Conservation (phyloP, 2,797 vertebrate species). For the Phalloptychus januarius region DNA sequence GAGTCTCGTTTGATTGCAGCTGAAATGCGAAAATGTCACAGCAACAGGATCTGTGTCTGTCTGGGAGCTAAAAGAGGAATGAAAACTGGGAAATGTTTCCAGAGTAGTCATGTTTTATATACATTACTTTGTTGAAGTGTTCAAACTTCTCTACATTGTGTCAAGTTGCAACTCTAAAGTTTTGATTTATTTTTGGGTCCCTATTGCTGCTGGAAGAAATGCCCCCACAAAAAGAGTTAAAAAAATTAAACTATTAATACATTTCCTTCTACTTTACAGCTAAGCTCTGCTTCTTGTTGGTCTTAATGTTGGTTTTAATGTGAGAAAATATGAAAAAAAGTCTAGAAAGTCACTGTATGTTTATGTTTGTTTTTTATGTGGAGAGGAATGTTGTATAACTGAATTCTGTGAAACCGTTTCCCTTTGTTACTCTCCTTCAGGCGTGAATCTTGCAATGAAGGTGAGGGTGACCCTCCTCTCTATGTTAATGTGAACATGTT, state of each 20-base stretch:
- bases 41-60: background rate
- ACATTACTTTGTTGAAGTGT: background rate
- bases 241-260: background rate
- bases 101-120: background rate
- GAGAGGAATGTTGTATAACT: background rate
- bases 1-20: background rate
- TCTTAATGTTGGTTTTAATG: background rate
- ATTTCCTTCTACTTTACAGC: background rate
- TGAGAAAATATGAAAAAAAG: background rate
- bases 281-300: background rate
- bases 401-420: background rate
- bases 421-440: constrained; percentile 64
- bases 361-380: background rate
- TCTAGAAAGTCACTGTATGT: background rate
- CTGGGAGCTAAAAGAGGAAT: background rate
- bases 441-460: constrained; percentile 94
- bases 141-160: background rate
- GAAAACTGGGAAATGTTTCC: background rate
- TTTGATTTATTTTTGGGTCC: background rate
- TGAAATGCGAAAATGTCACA: background rate
- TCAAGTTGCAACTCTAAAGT: background rate
- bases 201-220: background rate
- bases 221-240: background rate
- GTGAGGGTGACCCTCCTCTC: constrained; percentile 95
- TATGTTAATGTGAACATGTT: constrained; percentile 99